Evolutionary conservation across 2,888 invertebrate genomes (phyloP).

Genomic region (Erebia aethiops): DNA sequence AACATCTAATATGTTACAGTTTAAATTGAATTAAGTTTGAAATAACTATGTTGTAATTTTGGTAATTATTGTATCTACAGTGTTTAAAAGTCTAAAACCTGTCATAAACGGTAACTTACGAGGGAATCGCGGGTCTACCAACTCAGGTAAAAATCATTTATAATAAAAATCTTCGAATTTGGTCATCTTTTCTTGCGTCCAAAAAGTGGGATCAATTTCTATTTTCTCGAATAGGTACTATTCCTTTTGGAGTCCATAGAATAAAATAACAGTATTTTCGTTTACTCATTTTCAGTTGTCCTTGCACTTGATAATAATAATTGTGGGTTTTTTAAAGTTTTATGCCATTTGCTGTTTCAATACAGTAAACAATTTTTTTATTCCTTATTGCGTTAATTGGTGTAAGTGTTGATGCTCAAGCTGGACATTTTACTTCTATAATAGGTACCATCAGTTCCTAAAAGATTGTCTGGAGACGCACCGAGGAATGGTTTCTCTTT

Average conservation of each 20-base stretch:
- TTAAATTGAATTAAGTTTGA: no score
- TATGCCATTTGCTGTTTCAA: not conserved
- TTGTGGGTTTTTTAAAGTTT: not conserved
- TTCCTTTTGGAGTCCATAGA: not conserved
- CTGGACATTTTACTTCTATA: not conserved
- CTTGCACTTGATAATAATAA: constrained; percentile 1
- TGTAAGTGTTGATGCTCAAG: not conserved
- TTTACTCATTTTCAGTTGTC: not conserved
- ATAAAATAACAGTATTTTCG: constrained; percentile 1
- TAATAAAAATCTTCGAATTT: not conserved
- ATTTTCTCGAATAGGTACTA: not conserved
- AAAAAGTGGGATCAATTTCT: not conserved
- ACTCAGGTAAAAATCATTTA: not conserved
- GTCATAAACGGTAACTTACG: no score
- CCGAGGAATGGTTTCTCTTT: not conserved
- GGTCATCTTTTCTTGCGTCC: not conserved
- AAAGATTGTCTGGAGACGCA: not conserved
- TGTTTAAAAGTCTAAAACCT: no score
- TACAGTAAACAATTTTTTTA: not conserved
- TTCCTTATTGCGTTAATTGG: not conserved
- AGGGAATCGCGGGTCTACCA: not conserved
- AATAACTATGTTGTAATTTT: no score
- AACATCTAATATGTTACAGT: no score
- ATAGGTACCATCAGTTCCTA: not conserved
- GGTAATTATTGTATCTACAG: no score